Percentiles rank a stretch among this genome's conserved stretches.
These are phyloP conservation scores for Eucera pruinosa DNA, from an alignment of 2,888 invertebrate genomes.

Conservation along the genomic window DNA sequence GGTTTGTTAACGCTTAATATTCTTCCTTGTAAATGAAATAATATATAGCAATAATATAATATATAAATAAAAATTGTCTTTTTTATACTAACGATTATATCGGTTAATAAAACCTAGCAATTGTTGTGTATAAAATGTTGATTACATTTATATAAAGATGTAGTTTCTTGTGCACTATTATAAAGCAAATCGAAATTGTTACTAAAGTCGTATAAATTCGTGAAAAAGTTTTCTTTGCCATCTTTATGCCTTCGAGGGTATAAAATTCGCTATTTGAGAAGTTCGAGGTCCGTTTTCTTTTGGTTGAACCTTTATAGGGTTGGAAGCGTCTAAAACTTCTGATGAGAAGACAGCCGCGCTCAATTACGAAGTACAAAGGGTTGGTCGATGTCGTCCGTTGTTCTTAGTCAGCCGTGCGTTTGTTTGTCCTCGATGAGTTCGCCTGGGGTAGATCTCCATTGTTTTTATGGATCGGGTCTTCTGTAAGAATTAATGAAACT, in stretches of 20 bases:
- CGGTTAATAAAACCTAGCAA: too few relatives aligned
- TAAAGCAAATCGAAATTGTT: too few relatives aligned
- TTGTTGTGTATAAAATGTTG: too few relatives aligned
- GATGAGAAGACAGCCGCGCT: slow-evolving; percentile 51
- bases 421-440: slow-evolving; percentile 65
- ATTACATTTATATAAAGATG: too few relatives aligned
- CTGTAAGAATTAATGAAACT: slow-evolving; percentile 68
- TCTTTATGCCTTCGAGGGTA: background rate
- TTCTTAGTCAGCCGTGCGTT: slow-evolving; percentile 67
- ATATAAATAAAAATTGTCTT: too few relatives aligned
- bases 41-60: too few relatives aligned
- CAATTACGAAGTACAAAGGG: slow-evolving; percentile 75
- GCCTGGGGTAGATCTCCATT: slow-evolving; percentile 69
- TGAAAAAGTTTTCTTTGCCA: too few relatives aligned
- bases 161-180: too few relatives aligned
- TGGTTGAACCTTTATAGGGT: slow-evolving; percentile 11
- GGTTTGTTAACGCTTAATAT: too few relatives aligned
- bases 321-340: slow-evolving; percentile 47
- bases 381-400: slow-evolving; percentile 64
- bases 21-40: too few relatives aligned
- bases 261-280: slow-evolving; percentile 22
- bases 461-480: slow-evolving; percentile 72
- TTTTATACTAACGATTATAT: too few relatives aligned
- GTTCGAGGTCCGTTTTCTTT: slow-evolving; percentile 15
- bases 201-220: too few relatives aligned